These are phyloP conservation scores for Hiodon alosoides DNA, from an alignment of 2,113 vertebrate species.

Conservation along the genomic window DNA sequence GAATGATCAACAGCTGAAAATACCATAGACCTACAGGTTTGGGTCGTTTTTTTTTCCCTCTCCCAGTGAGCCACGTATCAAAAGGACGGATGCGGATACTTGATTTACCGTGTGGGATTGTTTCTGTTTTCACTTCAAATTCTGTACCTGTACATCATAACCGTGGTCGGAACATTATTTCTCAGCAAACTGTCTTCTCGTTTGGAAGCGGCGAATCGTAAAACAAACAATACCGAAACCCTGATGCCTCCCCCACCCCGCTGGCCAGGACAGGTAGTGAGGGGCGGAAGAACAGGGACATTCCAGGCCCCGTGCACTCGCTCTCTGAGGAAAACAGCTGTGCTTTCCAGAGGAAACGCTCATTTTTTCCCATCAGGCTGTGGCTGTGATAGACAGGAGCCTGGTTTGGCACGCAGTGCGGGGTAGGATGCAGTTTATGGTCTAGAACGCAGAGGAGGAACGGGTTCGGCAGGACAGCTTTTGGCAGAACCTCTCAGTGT, in stretches of 20 bases:
- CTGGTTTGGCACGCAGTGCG: slow-evolving; percentile 66
- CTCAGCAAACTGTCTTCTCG: no score
- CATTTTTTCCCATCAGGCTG: slow-evolving; percentile 75
- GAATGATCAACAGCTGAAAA: slow-evolving; percentile 5
- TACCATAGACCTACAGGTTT: not conserved
- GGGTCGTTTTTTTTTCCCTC: no score
- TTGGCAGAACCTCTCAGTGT: slow-evolving; percentile 62
- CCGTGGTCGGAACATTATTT: no score
- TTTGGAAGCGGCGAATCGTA: no score
- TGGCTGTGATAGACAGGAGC: slow-evolving; percentile 66
- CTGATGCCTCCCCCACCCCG: slow-evolving; percentile 44
- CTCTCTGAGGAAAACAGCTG: slow-evolving; percentile 84
- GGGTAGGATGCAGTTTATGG: slow-evolving; percentile 86
- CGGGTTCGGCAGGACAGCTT: slow-evolving; percentile 56
- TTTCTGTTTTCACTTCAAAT: no score
- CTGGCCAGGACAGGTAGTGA: slow-evolving; percentile 70
- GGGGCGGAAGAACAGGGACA: slow-evolving; percentile 61
- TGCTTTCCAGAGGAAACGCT: slow-evolving; percentile 71
- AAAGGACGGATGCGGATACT: no score
- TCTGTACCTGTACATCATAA: no score
- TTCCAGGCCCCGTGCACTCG: slow-evolving; percentile 57
- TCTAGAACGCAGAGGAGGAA: slow-evolving; percentile 67
- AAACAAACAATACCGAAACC: not conserved
- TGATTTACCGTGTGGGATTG: no score
- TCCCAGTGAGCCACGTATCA: not conserved